phyloP scores from a whole-genome alignment of 53 echinoderm and acorn worm species.

The Actinopyga echinites region DNA sequence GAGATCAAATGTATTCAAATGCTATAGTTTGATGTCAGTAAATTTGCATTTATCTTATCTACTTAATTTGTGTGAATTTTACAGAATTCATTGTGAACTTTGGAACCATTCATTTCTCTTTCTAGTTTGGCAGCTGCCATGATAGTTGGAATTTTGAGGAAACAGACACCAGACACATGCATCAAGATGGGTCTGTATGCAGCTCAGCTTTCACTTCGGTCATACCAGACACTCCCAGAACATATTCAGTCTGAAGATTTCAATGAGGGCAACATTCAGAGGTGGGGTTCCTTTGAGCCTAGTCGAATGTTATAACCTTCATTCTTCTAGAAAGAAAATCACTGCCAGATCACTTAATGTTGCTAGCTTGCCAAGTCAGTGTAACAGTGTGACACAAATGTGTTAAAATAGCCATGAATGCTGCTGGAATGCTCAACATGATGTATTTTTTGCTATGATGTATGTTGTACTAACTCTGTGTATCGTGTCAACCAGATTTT shows the following conservation, averaged over 20 bases:
- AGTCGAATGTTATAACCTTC: conserved; percentile 58
- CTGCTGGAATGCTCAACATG: too few species aligned
- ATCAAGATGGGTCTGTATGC: conserved; percentile 69
- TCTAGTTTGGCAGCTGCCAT: conserved; percentile 77
- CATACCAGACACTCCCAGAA: conserved; percentile 59
- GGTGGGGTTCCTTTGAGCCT: conserved; percentile 51
- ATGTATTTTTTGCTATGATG: too few species aligned
- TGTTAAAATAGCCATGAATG: too few species aligned
- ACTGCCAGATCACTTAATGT: too few species aligned
- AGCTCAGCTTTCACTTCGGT: conserved; percentile 56
- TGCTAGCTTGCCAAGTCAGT: too few species aligned
- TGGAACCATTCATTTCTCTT: neutral
- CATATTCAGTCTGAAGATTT: conserved; percentile 44
- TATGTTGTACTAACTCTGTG: too few species aligned
- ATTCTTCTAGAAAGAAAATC: neutral
- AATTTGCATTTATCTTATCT: neutral
- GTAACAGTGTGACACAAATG: too few species aligned
- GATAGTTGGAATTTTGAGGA: conserved; percentile 67
- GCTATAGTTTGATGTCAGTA: neutral
- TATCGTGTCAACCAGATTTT: too few species aligned
- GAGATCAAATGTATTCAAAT: neutral
- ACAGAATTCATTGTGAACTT: neutral
- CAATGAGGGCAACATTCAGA: conserved; percentile 33
- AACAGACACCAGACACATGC: conserved; percentile 56
- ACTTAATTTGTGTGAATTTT: neutral